These are phyloP conservation scores for Uria lomvia DNA, from an alignment of 2,113 vertebrate species.

Conservation along the genomic window DNA sequence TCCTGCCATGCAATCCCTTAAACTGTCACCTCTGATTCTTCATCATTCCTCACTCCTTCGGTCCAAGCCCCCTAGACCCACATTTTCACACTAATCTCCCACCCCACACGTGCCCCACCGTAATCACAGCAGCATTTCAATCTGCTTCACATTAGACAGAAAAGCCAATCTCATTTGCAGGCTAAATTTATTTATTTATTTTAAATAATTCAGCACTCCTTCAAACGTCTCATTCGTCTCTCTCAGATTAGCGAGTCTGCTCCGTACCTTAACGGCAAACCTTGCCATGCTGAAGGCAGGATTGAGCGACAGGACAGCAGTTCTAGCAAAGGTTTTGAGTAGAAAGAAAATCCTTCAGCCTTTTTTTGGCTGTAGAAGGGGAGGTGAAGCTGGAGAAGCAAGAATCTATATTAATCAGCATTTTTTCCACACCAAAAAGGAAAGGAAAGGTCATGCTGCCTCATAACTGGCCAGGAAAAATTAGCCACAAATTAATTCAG, in stretches of 20 bases:
- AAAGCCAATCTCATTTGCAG: constrained; percentile 26
- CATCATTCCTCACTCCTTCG: constrained; percentile 36
- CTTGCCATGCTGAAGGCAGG: neutral
- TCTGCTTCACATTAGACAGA: neutral
- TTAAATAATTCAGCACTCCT: constrained; percentile 44
- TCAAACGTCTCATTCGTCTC: neutral
- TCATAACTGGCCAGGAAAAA: constrained; percentile 40
- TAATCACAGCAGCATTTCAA: constrained; percentile 70
- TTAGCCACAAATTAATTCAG: constrained; percentile 57
- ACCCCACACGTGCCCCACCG: constrained; percentile 53
- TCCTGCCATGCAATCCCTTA: constrained; percentile 64
- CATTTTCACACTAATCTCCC: neutral
- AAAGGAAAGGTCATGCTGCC: constrained; percentile 22
- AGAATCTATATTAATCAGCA: constrained; percentile 18
- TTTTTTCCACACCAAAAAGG: constrained; percentile 26
- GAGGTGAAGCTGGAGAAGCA: neutral
- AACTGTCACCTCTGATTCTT: constrained; percentile 73
- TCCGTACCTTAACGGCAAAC: neutral
- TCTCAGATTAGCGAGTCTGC: constrained; percentile 17
- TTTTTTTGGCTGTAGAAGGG: neutral
- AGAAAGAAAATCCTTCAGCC: neutral
- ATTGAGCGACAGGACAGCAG: neutral
- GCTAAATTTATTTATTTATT: neutral
- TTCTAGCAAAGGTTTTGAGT: neutral
- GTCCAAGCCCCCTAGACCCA: constrained; percentile 9